Conservation (phyloP, 2,797 vertebrate genomes). For the Phoxinus dragarum region DNA sequence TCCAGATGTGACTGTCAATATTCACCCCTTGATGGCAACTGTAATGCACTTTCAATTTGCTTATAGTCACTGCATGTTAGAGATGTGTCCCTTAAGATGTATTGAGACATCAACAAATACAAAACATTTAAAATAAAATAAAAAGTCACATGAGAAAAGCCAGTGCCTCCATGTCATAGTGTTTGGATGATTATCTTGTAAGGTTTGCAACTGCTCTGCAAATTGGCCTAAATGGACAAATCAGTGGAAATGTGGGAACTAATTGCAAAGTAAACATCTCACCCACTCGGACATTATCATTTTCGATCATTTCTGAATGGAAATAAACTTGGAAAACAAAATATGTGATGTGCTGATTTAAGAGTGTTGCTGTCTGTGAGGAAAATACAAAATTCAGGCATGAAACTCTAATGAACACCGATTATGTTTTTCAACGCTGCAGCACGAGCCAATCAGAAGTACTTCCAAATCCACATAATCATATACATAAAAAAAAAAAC, state of each 20-base stretch:
- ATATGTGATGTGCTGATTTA: background rate
- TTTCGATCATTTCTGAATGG: background rate
- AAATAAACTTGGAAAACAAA: background rate
- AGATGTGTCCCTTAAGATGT: background rate
- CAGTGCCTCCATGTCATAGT: background rate
- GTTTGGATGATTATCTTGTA: background rate
- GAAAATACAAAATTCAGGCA: no score
- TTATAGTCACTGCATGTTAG: background rate
- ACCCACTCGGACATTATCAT: background rate
- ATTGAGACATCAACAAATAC: background rate
- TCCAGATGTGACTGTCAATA: background rate
- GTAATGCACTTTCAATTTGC: constrained; percentile 9
- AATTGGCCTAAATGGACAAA: background rate
- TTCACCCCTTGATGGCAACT: background rate
- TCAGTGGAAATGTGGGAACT: background rate
- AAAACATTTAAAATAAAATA: background rate
- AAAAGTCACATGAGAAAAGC: background rate
- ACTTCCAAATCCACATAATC: no score
- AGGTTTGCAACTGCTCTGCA: background rate
- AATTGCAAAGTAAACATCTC: background rate
- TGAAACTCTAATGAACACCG: no score
- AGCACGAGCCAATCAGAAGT: no score
- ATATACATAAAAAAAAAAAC: no score
- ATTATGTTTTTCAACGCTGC: no score
- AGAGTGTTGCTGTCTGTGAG: no score